Percentiles rank a stretch among this genome's conserved stretches.
phyloP scores from a whole-genome alignment of 2,888 invertebrate species.

The Neelides folsomi region DNA sequence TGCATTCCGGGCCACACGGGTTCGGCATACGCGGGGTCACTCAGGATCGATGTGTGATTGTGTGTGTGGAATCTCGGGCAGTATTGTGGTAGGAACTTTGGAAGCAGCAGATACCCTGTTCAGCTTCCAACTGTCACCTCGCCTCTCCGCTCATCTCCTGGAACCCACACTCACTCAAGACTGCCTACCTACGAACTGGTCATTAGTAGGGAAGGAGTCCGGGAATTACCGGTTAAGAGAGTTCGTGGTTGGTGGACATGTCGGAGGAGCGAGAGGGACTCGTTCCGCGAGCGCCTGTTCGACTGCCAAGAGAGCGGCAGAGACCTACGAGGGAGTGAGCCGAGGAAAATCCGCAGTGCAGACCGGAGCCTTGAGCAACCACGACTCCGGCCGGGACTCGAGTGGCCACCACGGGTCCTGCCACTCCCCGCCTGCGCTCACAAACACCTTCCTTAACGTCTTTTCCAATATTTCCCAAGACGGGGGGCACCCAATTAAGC shows the following conservation, averaged over 20 bases:
- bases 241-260: not conserved
- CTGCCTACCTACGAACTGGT: not conserved
- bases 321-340: constrained; percentile 21
- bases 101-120: too few relatives aligned
- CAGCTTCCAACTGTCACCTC: not conserved
- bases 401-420: too few relatives aligned
- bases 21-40: too few relatives aligned
- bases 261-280: not conserved
- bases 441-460: too few relatives aligned
- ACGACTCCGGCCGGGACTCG: too few relatives aligned
- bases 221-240: not conserved
- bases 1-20: not conserved
- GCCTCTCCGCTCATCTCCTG: not conserved
- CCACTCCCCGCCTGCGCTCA: too few relatives aligned
- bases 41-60: too few relatives aligned
- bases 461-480: constrained; percentile 6
- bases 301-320: constrained; percentile 18
- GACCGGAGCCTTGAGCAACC: constrained; percentile 15
- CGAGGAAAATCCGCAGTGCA: constrained; percentile 31
- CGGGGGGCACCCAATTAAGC: constrained; percentile 7
- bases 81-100: too few relatives aligned
- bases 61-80: too few relatives aligned
- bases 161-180: not conserved
- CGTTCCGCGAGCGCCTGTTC: constrained; percentile 7
- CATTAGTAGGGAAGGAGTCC: not conserved